These are phyloP conservation scores for Phocides pigmalion DNA, from an alignment of 1,140 invertebrate species.

Conservation along the genomic window DNA sequence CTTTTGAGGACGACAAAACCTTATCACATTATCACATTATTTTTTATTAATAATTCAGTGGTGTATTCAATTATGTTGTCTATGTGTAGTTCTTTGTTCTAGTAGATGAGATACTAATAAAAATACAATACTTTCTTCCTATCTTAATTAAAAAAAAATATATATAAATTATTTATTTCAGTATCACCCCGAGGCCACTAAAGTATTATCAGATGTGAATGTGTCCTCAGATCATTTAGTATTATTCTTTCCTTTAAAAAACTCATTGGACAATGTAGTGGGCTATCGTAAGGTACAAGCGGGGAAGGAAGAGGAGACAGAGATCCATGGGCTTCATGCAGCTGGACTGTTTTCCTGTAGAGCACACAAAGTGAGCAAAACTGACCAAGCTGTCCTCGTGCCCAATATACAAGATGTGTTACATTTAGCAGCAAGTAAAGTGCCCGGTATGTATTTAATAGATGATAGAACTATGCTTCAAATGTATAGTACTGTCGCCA, in stretches of 20 bases:
- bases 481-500: too few species aligned
- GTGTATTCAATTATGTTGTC: too few species aligned
- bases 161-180: constrained; percentile 43
- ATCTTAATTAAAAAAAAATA: too few species aligned
- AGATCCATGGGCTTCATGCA: constrained; percentile 75
- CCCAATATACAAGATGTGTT: constrained; percentile 87
- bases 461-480: too few species aligned
- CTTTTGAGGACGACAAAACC: too few species aligned
- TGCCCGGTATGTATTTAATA: constrained; percentile 79
- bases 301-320: constrained; percentile 63
- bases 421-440: constrained; percentile 83
- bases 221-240: constrained; percentile 67
- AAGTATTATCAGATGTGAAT: constrained; percentile 69
- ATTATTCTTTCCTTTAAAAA: constrained; percentile 88
- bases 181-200: constrained; percentile 72
- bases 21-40: too few species aligned
- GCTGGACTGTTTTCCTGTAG: constrained; percentile 75
- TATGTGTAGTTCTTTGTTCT: too few species aligned
- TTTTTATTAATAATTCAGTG: too few species aligned
- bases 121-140: too few species aligned
- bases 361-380: constrained; percentile 65
- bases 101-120: too few species aligned
- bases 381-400: constrained; percentile 86
- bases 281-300: constrained; percentile 85
- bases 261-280: constrained; percentile 84